Base-by-base conservation (phyloP, 2,888 invertebrate species). In the Abrostola tripartita region DNA sequence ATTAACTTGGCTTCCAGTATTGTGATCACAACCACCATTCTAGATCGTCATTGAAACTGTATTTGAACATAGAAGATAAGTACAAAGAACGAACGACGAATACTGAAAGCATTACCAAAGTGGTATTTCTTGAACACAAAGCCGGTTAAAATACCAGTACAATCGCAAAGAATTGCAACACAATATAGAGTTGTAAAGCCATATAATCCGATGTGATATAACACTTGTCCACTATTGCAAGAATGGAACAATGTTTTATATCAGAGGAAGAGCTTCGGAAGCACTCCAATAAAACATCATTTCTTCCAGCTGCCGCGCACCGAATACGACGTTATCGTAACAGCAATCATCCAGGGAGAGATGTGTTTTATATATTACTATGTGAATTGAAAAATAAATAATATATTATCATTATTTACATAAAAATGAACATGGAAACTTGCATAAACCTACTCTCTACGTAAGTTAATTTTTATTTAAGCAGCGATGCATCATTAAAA, bases 221-320 rank as follows among this genome's bases (percentile, higher is more conserved):
- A 79, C 75, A 79, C 70, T 81, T 78, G 81, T 77, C 78, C 82
- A 79, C 65, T 75, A 75, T 63, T 76, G 76, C 76, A 72, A 72
- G 75, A 76, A 85, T 79, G 76, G 80, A 80, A 82, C 73, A 81
- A 78, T 79, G 74, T 80, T 82, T 83, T 84, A 76, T 73, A 77
- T 75, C 72, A 76, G 63, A 52, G 68, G 71, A 79, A 74, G 79
- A 83, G 82, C 78, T 82, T 76, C 75, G 75, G 76, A 85, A 80
- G 76, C 80, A 83, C 83, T 84, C 78, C 81, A 84, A 85, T 84
- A 81, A 84, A 85, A 84, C 79, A 79, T 80, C 71, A 83, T 84
- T 81, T 75, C 79, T 75, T 76, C 72, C 71, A 75, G 65, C 67
- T 71, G 65, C 75, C 53, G 68, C 74, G 71, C 68, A 67, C 61